These are phyloP conservation scores for Salticus scenicus DNA, from an alignment of 2,888 invertebrate species.

Conservation along the genomic window DNA sequence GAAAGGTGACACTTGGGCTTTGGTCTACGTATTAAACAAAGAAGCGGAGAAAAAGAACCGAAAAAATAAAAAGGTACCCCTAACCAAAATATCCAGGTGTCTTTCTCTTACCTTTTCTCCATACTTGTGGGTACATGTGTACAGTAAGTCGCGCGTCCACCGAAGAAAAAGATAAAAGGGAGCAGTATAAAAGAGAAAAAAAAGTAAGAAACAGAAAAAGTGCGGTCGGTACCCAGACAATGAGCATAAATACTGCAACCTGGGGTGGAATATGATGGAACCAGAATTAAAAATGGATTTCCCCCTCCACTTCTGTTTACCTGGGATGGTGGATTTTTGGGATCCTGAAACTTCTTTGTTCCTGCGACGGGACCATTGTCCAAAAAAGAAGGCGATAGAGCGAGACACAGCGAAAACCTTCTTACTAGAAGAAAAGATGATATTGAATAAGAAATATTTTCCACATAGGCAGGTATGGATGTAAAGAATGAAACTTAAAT, in stretches of 20 bases:
- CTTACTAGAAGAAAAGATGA: not conserved
- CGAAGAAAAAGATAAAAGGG: slow-evolving; percentile 13
- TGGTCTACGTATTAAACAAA: slow-evolving; percentile 47
- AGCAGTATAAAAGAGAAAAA: slow-evolving; percentile 4
- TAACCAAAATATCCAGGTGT: slow-evolving; percentile 62
- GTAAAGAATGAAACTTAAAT: slow-evolving; percentile 1
- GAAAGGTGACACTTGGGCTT: slow-evolving; percentile 50
- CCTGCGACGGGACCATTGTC: slow-evolving; percentile 2
- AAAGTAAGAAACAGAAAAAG: not conserved
- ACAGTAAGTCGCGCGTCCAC: not conserved
- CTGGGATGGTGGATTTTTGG: not conserved
- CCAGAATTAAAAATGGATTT: slow-evolving; percentile 63
- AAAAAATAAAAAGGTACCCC: slow-evolving; percentile 20
- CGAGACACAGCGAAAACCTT: not conserved
- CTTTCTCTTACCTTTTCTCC: slow-evolving; percentile 5
- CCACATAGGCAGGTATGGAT: not conserved
- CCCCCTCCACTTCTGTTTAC: slow-evolving; percentile 22
- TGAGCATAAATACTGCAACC: slow-evolving; percentile 34
- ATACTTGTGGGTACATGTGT: slow-evolving; percentile 6
- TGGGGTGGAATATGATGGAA: slow-evolving; percentile 7
- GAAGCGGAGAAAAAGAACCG: slow-evolving; percentile 20
- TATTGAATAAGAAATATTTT: not conserved
- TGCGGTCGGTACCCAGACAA: slow-evolving; percentile 58
- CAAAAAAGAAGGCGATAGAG: slow-evolving; percentile 17
- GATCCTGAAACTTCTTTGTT: slow-evolving; percentile 2